phyloP scores from a whole-genome alignment of 2,113 vertebrate species.

The Pygoscelis antarcticus region DNA sequence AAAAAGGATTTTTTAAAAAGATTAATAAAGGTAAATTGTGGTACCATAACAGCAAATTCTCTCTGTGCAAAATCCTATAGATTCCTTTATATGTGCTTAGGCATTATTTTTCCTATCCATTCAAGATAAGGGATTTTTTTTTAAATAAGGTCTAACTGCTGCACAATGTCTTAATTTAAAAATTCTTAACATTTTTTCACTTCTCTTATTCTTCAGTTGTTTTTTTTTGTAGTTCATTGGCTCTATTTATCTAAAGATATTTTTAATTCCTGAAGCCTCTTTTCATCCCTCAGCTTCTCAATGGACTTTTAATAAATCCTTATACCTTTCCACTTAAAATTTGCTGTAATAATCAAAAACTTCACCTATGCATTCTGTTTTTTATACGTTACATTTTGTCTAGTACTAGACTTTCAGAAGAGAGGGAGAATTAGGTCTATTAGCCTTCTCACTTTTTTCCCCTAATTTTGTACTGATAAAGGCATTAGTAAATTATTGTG shows the following conservation, averaged over 20 bases:
- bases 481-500: background rate
- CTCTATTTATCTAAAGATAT: background rate
- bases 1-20: rapidly evolving
- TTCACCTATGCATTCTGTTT: background rate
- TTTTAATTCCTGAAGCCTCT: background rate
- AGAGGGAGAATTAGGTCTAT: background rate
- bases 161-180: background rate
- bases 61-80: background rate
- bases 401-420: background rate
- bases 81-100: background rate
- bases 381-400: background rate
- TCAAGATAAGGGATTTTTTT: background rate
- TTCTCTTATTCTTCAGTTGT: background rate
- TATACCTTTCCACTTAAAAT: background rate
- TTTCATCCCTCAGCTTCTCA: background rate
- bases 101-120: background rate
- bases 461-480: background rate
- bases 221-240: background rate
- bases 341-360: background rate
- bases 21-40: background rate
- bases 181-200: background rate
- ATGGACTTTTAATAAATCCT: background rate
- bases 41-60: background rate
- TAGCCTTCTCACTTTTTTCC: background rate
- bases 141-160: background rate